These are phyloP conservation scores for Creontiades dilutus DNA, from an alignment of 2,888 invertebrate genomes.

Conservation along the genomic window DNA sequence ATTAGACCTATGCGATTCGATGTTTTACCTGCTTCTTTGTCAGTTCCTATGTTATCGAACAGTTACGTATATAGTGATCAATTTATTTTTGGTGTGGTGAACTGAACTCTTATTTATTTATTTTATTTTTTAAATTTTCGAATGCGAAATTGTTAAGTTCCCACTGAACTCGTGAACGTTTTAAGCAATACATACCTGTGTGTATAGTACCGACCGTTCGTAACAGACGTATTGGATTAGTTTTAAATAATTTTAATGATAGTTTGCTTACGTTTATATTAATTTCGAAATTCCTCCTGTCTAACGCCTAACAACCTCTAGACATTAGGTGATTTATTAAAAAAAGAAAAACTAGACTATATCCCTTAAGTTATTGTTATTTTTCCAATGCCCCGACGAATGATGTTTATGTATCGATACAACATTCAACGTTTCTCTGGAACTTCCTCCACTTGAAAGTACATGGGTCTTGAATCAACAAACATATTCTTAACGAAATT, in stretches of 20 bases:
- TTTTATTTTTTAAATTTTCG: background rate
- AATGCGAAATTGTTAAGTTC: background rate
- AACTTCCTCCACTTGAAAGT: too few relatives aligned
- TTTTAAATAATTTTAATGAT: background rate
- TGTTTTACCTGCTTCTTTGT: background rate
- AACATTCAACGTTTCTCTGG: too few relatives aligned
- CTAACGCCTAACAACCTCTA: too few relatives aligned
- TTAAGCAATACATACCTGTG: too few relatives aligned
- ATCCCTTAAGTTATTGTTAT: too few relatives aligned
- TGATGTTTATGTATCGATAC: too few relatives aligned
- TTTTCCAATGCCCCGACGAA: too few relatives aligned
- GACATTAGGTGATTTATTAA: too few relatives aligned
- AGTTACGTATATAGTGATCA: background rate
- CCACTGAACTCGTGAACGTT: background rate
- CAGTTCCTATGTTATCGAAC: conserved; percentile 28
- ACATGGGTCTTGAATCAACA: too few relatives aligned
- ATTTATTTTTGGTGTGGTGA: background rate
- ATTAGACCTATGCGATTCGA: background rate
- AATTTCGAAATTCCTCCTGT: background rate
- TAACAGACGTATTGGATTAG: background rate
- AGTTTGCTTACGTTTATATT: background rate
- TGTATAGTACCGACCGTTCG: background rate
- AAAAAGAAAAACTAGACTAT: too few relatives aligned
- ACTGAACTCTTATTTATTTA: background rate
- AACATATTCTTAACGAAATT: too few relatives aligned